Conservation (phyloP, 2,888 invertebrate species). For the Cremastinae sp. region DNA sequence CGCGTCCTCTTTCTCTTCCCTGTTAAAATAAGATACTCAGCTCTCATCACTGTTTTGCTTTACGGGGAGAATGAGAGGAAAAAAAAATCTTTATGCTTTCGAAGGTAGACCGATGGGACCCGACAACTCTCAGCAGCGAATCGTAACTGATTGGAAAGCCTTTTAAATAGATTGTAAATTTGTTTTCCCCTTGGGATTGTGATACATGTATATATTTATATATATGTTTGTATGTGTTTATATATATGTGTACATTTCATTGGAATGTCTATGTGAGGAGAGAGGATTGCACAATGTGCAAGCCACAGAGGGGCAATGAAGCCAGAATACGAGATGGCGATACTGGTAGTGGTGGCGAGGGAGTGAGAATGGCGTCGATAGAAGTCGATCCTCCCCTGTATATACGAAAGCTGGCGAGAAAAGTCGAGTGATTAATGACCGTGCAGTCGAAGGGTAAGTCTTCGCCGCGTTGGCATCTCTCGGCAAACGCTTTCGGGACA, state of each 20-base stretch:
- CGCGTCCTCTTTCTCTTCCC: not conserved
- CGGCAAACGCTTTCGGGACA: constrained; percentile 62
- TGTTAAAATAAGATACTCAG: not conserved
- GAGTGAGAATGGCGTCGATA: constrained; percentile 56
- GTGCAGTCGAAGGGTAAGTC: constrained; percentile 70
- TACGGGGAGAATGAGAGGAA: not conserved
- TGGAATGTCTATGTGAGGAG: constrained; percentile 52
- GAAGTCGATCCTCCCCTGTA: constrained; percentile 42
- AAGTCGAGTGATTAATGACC: constrained; percentile 76
- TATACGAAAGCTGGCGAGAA: constrained; percentile 57
- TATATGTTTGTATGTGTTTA: not conserved
- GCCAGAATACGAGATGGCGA: constrained; percentile 64
- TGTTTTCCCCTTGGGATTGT: constrained; percentile 63
- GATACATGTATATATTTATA: constrained; percentile 19
- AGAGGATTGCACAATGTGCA: constrained; percentile 54
- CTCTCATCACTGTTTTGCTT: not conserved
- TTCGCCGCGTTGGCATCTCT: constrained; percentile 62
- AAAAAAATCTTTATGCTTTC: constrained; percentile 10
- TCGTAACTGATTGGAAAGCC: constrained; percentile 71
- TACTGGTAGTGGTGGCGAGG: constrained; percentile 60
- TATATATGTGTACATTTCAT: constrained; percentile 14
- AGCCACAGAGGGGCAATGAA: constrained; percentile 66
- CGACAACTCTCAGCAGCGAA: constrained; percentile 53
- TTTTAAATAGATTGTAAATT: constrained; percentile 75
- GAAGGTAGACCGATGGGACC: constrained; percentile 33